Percentiles rank a stretch among this genome's conserved stretches.
phyloP scores from a whole-genome alignment of 2,797 vertebrate species.

The Rhabdomys pumilio region DNA sequence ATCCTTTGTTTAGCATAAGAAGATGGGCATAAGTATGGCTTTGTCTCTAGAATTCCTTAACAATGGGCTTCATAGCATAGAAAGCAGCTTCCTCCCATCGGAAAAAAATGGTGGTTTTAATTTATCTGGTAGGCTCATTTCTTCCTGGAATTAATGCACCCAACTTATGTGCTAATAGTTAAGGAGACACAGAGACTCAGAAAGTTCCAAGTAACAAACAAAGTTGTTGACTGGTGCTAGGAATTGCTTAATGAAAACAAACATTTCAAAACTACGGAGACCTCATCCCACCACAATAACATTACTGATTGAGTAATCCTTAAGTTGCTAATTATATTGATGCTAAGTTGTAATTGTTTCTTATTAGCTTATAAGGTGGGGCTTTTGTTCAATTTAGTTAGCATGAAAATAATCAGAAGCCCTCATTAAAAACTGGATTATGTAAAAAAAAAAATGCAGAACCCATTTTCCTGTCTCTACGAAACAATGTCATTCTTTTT shows the following conservation, averaged over 20 bases:
- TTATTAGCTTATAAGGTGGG: conserved; percentile 33
- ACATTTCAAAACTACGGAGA: conserved; percentile 36
- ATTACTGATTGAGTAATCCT: not conserved
- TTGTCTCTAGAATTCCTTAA: not conserved
- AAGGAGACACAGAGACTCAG: not conserved
- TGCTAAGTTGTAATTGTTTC: conserved; percentile 28
- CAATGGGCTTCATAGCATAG: not conserved
- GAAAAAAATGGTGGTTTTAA: not conserved
- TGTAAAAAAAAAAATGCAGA: not conserved
- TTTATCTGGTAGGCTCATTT: not conserved
- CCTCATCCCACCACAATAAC: not conserved
- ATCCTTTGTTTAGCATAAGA: not conserved
- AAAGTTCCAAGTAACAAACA: conserved; percentile 12
- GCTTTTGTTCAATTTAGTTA: not conserved
- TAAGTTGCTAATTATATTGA: not conserved
- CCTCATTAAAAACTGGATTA: conserved; percentile 40
- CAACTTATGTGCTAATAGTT: not conserved
- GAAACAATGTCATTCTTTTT: conserved; percentile 26
- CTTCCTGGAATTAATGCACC: not conserved
- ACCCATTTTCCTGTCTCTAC: not conserved
- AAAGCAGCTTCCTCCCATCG: not conserved
- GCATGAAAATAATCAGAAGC: not conserved
- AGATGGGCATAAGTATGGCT: not conserved
- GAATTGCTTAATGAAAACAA: conserved; percentile 40
- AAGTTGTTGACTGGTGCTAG: not conserved